These are phyloP conservation scores for Ischnus inquisitorius DNA, from an alignment of 2,888 invertebrate genomes.

Conservation along the genomic window DNA sequence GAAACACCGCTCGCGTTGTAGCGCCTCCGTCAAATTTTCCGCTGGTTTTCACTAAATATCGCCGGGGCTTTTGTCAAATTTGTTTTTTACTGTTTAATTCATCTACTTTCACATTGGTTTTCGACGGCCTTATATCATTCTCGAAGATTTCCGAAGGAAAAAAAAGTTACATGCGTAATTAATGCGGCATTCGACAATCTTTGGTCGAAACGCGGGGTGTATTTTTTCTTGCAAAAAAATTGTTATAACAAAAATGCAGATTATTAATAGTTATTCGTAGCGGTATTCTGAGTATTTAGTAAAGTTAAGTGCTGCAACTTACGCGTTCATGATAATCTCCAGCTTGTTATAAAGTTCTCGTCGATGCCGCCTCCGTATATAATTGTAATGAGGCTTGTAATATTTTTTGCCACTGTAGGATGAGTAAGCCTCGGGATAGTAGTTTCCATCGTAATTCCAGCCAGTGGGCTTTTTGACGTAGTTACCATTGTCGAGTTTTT, in stretches of 20 bases:
- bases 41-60: neutral
- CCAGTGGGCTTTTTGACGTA: slow-evolving; percentile 63
- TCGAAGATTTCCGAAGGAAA: no score
- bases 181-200: no score
- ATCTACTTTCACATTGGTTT: no score
- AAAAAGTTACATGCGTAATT: no score
- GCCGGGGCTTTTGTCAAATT: neutral
- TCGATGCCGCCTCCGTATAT: slow-evolving; percentile 88
- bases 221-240: no score
- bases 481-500: slow-evolving; percentile 51
- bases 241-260: no score
- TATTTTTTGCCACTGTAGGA: slow-evolving; percentile 74
- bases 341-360: slow-evolving; percentile 90
- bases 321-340: slow-evolving; percentile 91
- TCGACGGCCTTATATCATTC: no score
- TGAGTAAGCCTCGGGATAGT: slow-evolving; percentile 47
- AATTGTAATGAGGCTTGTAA: slow-evolving; percentile 80
- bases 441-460: slow-evolving; percentile 76
- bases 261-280: no score
- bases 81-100: slow-evolving; percentile 1
- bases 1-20: no score
- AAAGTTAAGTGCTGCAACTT: slow-evolving; percentile 78
- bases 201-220: no score
- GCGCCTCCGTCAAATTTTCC: no score
- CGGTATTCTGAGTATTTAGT: neutral